Evolutionary conservation across 2,888 invertebrate genomes (phyloP), one percentile per base, ranked within the genome.

Genomic region (Anthrax anthrax): DNA sequence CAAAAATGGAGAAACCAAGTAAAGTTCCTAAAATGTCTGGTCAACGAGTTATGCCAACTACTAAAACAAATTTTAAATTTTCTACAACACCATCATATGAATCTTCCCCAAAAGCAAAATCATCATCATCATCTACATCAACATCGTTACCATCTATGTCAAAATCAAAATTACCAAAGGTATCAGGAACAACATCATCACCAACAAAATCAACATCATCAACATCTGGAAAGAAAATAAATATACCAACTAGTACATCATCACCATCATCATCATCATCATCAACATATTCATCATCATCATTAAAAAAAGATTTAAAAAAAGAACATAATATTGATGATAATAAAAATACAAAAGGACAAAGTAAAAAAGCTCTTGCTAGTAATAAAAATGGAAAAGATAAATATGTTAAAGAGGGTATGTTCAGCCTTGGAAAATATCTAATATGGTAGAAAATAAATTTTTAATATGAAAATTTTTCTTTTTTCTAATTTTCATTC

Each of bases 401-500:
- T 61, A 57, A 67, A 65, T 59, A 46, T 41, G 62, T 65, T 50
- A 66, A 68, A 64, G 84, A 82, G 73, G 84, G 85, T 78, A 82
- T 82, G 78, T 81, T 83, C 71, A 84, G 82, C 72, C 79, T 80
- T 74, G 84, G 83, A 74, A 85, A 85, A 74, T 78, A 76, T 79
- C 77, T 78, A 70, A 81, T 82, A 80, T 84, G 81, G 81, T 82
- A 81, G 81, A 80, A 77, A 75, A 4, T 36, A 50, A 17, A 23
- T n/a, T n/a, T n/a, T n/a, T n/a, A n/a, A n/a, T n/a, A n/a, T n/a
- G n/a, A n/a, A n/a, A n/a, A 56, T 57, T 56, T 60, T 58, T 55
- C 57, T 55, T 58, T 58, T 62, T 58, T 63, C 59, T 64, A 62
- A 17, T 17, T 16, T 17, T 32, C 14, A 42, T 27, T 12, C 60